Conservation (phyloP, 2,113 vertebrate species). For the Gymnorhina tibicen region DNA sequence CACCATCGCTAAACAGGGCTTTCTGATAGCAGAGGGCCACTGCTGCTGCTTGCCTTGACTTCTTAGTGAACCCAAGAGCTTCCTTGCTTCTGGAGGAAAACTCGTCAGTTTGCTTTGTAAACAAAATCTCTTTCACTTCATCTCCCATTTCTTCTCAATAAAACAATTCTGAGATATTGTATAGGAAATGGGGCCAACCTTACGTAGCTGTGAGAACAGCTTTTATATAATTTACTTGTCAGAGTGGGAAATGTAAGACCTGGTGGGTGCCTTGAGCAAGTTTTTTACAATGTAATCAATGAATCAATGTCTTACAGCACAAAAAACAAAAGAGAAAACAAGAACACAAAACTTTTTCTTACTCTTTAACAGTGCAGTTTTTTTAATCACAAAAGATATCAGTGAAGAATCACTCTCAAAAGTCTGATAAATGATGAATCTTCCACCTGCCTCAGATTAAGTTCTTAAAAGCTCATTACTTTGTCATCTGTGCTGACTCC, state of each 20-base stretch:
- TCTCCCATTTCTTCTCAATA: background rate
- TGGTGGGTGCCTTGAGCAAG: background rate
- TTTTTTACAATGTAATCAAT: background rate
- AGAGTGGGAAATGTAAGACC: background rate
- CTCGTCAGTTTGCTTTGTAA: background rate
- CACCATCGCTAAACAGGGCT: too few species aligned
- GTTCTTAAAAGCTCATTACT: background rate
- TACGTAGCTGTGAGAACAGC: background rate
- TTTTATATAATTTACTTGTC: background rate
- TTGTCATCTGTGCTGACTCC: background rate
- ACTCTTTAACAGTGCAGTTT: background rate
- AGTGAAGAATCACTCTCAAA: background rate
- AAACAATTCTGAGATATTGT: background rate
- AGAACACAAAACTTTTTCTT: background rate
- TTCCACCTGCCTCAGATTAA: background rate
- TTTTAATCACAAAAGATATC: background rate
- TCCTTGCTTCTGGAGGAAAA: background rate
- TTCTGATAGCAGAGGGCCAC: background rate
- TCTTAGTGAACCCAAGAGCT: background rate
- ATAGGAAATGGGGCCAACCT: background rate
- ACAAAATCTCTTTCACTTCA: background rate
- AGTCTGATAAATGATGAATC: background rate
- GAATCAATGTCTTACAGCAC: background rate
- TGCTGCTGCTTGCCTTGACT: background rate
- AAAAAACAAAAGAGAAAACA: background rate